A percentile compares a stretch with the other conserved stretches of the same genome.
Conservation (phyloP, 1,140 invertebrate species). For the Chymomyza costata region DNA sequence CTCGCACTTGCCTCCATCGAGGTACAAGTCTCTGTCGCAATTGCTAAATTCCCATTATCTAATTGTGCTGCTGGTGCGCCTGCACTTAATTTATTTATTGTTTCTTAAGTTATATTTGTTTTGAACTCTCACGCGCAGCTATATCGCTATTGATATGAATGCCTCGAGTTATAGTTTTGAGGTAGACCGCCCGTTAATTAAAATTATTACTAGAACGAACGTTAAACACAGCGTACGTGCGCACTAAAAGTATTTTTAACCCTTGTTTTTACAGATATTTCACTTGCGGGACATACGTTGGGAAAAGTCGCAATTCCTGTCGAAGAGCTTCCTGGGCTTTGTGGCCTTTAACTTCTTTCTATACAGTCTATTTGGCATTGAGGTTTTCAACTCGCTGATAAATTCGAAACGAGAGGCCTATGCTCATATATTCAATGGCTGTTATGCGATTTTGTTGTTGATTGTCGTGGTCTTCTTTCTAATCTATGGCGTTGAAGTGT, state of each 20-base stretch:
- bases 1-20: slow-evolving; percentile 17
- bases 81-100: slow-evolving; percentile 22
- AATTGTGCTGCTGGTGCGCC: no score
- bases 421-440: slow-evolving; percentile 90
- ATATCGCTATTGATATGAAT: no score
- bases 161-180: no score
- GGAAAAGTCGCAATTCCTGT: slow-evolving; percentile 91
- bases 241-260: slow-evolving; percentile 15
- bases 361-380: slow-evolving; percentile 89
- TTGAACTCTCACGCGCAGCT: no score
- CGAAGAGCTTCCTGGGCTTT: slow-evolving; percentile 95
- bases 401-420: slow-evolving; percentile 61
- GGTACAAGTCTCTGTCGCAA: no score
- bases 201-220: no score
- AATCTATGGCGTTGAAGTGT: slow-evolving; percentile 96
- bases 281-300: slow-evolving; percentile 91
- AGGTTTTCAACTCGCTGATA: slow-evolving; percentile 78
- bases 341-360: slow-evolving; percentile 92
- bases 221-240: no score
- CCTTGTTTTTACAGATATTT: slow-evolving; percentile 83
- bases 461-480: slow-evolving; percentile 95
- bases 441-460: slow-evolving; percentile 92
- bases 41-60: no score
- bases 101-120: no score
- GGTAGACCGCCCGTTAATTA: no score